A percentile compares a stretch with the other conserved stretches of the same genome.
These are phyloP conservation scores for Cerceris ruficornis DNA, from an alignment of 2,888 invertebrate species.

Conservation along the genomic window DNA sequence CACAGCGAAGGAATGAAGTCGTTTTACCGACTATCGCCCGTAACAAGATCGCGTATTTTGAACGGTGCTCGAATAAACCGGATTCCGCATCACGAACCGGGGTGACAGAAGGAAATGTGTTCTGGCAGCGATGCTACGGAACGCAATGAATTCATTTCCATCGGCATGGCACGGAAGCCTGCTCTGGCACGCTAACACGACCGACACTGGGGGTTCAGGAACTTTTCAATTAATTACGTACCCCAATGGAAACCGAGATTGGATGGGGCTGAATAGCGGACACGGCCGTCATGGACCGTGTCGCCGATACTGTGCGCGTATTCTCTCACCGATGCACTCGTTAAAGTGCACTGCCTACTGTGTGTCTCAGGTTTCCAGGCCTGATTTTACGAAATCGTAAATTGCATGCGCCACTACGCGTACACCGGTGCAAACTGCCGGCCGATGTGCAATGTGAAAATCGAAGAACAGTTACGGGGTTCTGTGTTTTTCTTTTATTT, in stretches of 20 bases:
- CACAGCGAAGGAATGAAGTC: too few species aligned
- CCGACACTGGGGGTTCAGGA: conserved; percentile 31
- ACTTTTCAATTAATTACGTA: conserved; percentile 54
- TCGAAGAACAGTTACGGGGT: too few species aligned
- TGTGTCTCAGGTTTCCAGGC: background rate
- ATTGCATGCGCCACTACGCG: background rate
- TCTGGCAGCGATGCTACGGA: conserved; percentile 25
- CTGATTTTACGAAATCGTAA: background rate
- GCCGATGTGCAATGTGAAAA: background rate
- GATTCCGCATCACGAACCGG: background rate
- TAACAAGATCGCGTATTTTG: background rate
- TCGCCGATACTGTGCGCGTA: background rate
- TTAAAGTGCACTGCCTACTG: background rate
- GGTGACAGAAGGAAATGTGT: conserved; percentile 38
- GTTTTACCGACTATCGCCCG: background rate
- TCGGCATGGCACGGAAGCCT: conserved; percentile 26
- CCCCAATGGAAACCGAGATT: conserved; percentile 36
- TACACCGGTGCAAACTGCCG: background rate
- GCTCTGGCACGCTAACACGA: conserved; percentile 30
- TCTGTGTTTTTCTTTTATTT: too few species aligned
- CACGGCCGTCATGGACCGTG: background rate
- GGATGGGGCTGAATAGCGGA: conserved; percentile 35
- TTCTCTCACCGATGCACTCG: conserved; percentile 1
- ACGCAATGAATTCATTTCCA: conserved; percentile 48
- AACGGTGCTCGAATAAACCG: background rate